These are phyloP conservation scores for Nerophis ophidion DNA, from an alignment of 2,113 vertebrate species.

Conservation along the genomic window DNA sequence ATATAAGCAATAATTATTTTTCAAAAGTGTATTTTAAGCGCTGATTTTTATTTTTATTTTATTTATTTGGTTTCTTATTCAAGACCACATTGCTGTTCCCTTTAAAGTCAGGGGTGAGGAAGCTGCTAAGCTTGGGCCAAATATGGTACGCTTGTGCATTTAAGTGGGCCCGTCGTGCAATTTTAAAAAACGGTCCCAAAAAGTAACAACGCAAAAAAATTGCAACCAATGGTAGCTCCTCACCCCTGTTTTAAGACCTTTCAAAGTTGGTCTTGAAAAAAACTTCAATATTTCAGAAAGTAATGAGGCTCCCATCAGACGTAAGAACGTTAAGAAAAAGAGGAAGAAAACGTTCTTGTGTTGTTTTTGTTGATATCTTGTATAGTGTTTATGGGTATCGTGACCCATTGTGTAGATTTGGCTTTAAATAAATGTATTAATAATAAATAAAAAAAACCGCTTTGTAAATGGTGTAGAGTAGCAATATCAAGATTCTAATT, in stretches of 20 bases:
- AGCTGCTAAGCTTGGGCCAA: no score
- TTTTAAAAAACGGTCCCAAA: no score
- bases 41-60: slow-evolving; percentile 72
- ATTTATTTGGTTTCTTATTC: slow-evolving; percentile 18
- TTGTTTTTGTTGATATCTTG: slow-evolving; percentile 51
- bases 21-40: slow-evolving; percentile 93
- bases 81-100: slow-evolving; percentile 56
- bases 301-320: not conserved
- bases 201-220: no score
- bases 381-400: slow-evolving; percentile 85
- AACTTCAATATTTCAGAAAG: no score
- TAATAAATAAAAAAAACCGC: slow-evolving; percentile 82
- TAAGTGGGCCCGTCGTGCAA: no score
- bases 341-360: not conserved
- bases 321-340: not conserved
- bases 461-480: slow-evolving; percentile 97
- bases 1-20: slow-evolving; percentile 99
- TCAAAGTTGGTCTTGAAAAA: not conserved
- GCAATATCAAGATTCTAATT: slow-evolving; percentile 88
- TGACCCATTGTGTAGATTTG: slow-evolving; percentile 90
- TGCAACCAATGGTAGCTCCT: no score
- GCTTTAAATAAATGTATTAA: slow-evolving; percentile 72
- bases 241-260: no score
- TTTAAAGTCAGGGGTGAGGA: no score
- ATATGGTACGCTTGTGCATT: no score